Percentiles rank a stretch among this genome's conserved stretches.
phyloP scores from a whole-genome alignment of 2,113 vertebrate genomes.

The Solea solea region DNA sequence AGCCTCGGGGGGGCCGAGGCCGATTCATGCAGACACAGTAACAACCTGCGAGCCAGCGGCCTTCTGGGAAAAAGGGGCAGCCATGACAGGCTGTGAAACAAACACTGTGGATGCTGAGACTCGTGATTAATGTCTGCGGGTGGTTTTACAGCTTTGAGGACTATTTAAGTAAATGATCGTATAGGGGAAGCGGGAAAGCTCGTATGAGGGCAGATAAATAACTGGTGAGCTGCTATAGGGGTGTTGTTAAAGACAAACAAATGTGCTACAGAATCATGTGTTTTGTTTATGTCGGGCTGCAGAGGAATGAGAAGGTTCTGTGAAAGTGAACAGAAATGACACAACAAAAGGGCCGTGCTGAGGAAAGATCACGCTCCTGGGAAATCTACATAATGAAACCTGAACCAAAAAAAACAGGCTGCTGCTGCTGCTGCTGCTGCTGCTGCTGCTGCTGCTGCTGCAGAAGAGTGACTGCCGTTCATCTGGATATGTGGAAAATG shows the following conservation, averaged over 20 bases:
- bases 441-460: not conserved
- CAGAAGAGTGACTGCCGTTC: conserved; percentile 25
- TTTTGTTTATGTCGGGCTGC: conserved; percentile 19
- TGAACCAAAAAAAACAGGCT: conserved; percentile 29
- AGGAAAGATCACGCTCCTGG: conserved; percentile 37
- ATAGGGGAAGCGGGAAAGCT: not conserved
- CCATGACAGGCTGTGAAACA: conserved; percentile 30
- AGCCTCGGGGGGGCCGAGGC: conserved; percentile 45
- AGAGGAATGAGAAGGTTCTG: conserved; percentile 35
- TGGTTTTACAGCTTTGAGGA: conserved; percentile 16
- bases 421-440: too few relatives aligned
- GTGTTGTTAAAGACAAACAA: not conserved
- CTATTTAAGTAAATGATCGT: conserved; percentile 26
- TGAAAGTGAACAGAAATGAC: conserved; percentile 30
- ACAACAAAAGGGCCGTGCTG: conserved; percentile 4
- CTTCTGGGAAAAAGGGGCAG: conserved; percentile 47
- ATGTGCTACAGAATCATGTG: not conserved
- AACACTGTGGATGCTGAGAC: conserved; percentile 2
- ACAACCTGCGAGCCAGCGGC: conserved; percentile 44
- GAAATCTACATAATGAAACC: conserved; percentile 59
- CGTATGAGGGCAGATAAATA: conserved; percentile 11
- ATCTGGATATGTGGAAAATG: conserved; percentile 20
- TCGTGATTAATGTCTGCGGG: conserved; percentile 42
- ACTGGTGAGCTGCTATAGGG: not conserved
- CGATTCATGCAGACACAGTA: conserved; percentile 36